These are phyloP conservation scores for Hycleus cichorii DNA, from an alignment of 1,140 invertebrate species.

Conservation along the genomic window DNA sequence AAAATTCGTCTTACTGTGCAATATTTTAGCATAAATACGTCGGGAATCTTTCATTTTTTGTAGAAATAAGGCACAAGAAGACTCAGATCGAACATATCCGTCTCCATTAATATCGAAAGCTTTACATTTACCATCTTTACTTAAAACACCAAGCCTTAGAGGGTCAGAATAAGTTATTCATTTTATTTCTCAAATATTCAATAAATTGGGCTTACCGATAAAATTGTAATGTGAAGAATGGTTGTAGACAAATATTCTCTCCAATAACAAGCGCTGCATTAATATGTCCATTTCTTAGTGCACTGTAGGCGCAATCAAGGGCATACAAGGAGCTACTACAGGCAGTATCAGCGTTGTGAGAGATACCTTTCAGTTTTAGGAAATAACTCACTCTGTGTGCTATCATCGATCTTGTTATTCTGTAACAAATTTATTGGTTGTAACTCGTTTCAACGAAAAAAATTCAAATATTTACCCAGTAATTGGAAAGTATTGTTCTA, in stretches of 20 bases:
- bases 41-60: slow-evolving; percentile 75
- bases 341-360: slow-evolving; percentile 78
- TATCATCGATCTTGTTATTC: slow-evolving; percentile 50
- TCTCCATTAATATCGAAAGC: slow-evolving; percentile 78
- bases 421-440: not conserved
- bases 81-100: slow-evolving; percentile 68
- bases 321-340: slow-evolving; percentile 86
- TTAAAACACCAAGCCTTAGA: slow-evolving; percentile 72
- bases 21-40: slow-evolving; percentile 57
- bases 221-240: slow-evolving; percentile 79
- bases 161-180: not conserved
- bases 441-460: not conserved
- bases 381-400: slow-evolving; percentile 81
- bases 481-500: not conserved
- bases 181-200: not conserved
- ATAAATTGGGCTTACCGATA: slow-evolving; percentile 41
- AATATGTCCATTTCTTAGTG: slow-evolving; percentile 64
- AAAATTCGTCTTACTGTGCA: slow-evolving; percentile 64
- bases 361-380: slow-evolving; percentile 65
- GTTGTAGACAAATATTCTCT: slow-evolving; percentile 75
- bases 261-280: slow-evolving; percentile 85
- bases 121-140: slow-evolving; percentile 78
- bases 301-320: slow-evolving; percentile 72
- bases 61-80: slow-evolving; percentile 69
- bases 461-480: not conserved